phyloP scores from a whole-genome alignment of 2,888 invertebrate genomes.

The Hyles lineata region DNA sequence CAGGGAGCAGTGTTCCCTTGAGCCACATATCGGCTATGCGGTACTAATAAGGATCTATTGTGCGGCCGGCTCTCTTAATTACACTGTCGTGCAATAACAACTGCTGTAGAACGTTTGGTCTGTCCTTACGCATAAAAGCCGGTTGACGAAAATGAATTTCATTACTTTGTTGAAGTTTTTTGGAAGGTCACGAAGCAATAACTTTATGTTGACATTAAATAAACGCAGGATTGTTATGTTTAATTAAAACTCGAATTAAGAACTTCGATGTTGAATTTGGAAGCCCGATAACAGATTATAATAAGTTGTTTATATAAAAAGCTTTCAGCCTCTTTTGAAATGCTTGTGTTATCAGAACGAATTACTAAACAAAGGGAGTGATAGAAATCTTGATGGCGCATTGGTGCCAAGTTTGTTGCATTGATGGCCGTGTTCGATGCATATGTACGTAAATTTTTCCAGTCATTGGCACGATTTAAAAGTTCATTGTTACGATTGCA shows the following conservation, averaged over 20 bases:
- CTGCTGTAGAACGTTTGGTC: not conserved
- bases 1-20: constrained; percentile 56
- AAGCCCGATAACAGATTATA: too few relatives aligned
- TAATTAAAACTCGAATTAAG: too few relatives aligned
- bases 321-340: too few relatives aligned
- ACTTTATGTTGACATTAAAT: not conserved
- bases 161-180: constrained; percentile 3
- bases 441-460: constrained; percentile 12
- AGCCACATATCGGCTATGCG: constrained; percentile 61
- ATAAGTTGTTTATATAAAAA: too few relatives aligned
- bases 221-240: too few relatives aligned
- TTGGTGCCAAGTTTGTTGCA: constrained; percentile 12
- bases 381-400: constrained; percentile 1
- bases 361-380: not conserved
- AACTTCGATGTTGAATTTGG: too few relatives aligned
- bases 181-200: constrained; percentile 1
- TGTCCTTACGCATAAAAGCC: constrained; percentile 6
- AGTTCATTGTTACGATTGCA: constrained; percentile 26
- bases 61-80: constrained; percentile 58
- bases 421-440: constrained; percentile 12
- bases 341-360: not conserved
- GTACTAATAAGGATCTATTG: constrained; percentile 74
- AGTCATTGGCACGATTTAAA: constrained; percentile 27
- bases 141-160: constrained; percentile 4
- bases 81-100: constrained; percentile 33